phyloP scores from a whole-genome alignment of 2,888 invertebrate species.

The Cantharis nigra region DNA sequence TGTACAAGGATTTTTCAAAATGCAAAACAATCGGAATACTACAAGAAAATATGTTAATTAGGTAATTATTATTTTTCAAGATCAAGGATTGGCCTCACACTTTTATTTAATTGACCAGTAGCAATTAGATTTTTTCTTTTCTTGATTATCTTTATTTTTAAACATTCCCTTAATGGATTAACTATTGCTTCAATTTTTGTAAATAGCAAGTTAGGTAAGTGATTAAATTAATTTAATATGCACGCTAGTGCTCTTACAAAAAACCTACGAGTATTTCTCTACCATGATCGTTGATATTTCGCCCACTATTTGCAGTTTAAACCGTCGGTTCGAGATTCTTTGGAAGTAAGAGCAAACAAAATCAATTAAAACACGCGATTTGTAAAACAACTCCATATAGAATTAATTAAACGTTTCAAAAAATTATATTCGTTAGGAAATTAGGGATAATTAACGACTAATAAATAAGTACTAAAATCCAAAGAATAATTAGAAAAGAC shows the following conservation, averaged over 20 bases:
- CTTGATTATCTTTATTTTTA: not conserved
- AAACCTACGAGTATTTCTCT: conserved; percentile 10
- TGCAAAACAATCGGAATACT: not conserved
- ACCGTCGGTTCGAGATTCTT: conserved; percentile 1
- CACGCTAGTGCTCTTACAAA: conserved; percentile 8
- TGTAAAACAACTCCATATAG: not conserved
- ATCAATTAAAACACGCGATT: conserved; percentile 14
- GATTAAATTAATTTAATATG: conserved; percentile 9
- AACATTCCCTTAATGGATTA: not conserved
- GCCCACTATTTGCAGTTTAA: conserved; percentile 9
- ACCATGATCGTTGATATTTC: conserved; percentile 14
- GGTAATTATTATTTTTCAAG: not conserved
- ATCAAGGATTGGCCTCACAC: not conserved
- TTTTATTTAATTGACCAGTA: not conserved
- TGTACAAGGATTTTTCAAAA: not conserved
- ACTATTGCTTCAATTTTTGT: not conserved
- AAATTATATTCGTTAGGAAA: not conserved
- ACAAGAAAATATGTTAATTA: too few relatives aligned
- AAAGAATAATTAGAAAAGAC: too few relatives aligned
- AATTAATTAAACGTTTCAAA: not conserved
- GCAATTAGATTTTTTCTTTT: not conserved
- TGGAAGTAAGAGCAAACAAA: conserved; percentile 6
- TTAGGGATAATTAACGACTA: too few relatives aligned
- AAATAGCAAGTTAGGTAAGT: not conserved
- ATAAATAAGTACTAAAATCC: too few relatives aligned